A percentile compares a stretch with the other conserved stretches of the same genome.
Conservation (phyloP, 1,140 invertebrate genomes). For the Brachionus manjavacas region DNA sequence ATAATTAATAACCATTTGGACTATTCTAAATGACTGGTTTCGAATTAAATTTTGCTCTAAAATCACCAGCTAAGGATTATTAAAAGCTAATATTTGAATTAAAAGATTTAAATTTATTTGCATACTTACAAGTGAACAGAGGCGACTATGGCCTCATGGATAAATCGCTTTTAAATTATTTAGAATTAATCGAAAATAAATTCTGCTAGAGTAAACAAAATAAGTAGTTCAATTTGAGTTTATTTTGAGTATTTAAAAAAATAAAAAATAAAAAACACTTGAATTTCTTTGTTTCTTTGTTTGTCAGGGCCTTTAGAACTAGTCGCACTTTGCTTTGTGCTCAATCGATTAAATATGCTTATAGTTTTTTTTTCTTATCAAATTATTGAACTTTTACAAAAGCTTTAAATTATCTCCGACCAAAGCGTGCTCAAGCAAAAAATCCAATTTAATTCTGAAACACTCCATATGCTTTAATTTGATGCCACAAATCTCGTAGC, state of each 20-base stretch:
- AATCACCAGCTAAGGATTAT: neutral
- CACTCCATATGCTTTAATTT: neutral
- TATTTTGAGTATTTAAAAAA: neutral
- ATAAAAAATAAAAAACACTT: neutral
- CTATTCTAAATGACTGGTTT: neutral
- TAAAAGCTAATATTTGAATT: constrained; percentile 2
- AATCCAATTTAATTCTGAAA: neutral
- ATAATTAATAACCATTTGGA: neutral
- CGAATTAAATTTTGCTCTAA: neutral
- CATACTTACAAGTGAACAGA: neutral
- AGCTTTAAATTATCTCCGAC: neutral
- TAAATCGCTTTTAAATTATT: neutral
- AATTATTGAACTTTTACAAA: neutral
- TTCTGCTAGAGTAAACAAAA: neutral
- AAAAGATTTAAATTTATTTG: neutral
- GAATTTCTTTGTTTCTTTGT: neutral
- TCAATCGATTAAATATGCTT: neutral
- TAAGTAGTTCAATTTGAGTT: neutral
- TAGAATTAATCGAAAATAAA: neutral
- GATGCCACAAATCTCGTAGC: neutral
- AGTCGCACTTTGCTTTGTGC: neutral
- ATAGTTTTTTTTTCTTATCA: neutral
- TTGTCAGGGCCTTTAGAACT: neutral
- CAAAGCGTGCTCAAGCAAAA: neutral
- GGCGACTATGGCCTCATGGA: neutral